Percentiles rank a stretch among this genome's conserved stretches.
phyloP scores from a whole-genome alignment of 2,113 vertebrate genomes.

The Aegithalos caudatus region DNA sequence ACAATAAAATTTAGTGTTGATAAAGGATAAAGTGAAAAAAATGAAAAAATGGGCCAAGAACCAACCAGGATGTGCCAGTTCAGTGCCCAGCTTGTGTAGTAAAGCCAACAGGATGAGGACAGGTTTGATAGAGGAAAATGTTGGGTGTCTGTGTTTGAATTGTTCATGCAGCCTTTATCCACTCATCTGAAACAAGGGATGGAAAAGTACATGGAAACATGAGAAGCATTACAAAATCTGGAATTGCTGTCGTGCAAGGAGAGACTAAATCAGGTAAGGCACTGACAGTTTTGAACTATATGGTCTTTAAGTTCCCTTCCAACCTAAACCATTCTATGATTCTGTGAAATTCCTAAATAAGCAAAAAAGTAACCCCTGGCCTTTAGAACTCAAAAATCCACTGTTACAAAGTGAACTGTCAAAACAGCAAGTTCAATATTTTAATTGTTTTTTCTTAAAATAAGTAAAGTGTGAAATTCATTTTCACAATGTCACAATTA shows the following conservation, averaged over 20 bases:
- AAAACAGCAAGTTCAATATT: not conserved
- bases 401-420: not conserved
- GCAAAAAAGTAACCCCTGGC: not conserved
- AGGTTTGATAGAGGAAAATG: not conserved
- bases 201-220: not conserved
- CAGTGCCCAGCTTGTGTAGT: not conserved
- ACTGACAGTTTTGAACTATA: rapidly evolving
- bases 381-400: not conserved
- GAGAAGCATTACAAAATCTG: not conserved
- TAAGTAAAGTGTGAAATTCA: not conserved
- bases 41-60: not conserved
- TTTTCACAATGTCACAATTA: not conserved
- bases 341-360: not conserved
- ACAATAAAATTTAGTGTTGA: not conserved
- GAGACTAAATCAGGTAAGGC: not conserved
- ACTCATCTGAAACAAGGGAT: not conserved
- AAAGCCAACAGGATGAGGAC: not conserved
- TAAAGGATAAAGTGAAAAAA: not conserved
- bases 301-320: not conserved
- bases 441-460: not conserved
- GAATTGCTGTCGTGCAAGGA: not conserved
- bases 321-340: not conserved
- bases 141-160: not conserved
- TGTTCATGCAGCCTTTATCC: not conserved
- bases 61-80: not conserved